A percentile compares a stretch with the other conserved stretches of the same genome.
Evolutionary conservation across 2,113 vertebrate species (phyloP).

Genomic region (Phyllostomus discolor): DNA sequence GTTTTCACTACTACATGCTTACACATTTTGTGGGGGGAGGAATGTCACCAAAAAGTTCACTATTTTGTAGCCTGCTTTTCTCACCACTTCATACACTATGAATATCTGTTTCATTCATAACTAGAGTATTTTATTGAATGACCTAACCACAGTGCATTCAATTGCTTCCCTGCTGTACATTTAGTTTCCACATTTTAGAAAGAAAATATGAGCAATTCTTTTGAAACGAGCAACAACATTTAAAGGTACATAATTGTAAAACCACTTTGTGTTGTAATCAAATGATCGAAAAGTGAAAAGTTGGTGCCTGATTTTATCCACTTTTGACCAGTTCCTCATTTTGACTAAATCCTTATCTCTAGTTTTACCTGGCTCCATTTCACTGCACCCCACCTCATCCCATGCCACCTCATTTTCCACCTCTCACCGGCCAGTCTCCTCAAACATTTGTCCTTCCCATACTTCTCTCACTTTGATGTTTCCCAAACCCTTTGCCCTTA

Average conservation of each 20-base stretch:
- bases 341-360: neutral
- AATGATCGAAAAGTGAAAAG: conserved; percentile 24
- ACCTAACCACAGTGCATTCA: neutral
- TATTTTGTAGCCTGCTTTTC: neutral
- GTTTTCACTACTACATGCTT: neutral
- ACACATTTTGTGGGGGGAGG: neutral
- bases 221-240: neutral
- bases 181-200: conserved; percentile 16
- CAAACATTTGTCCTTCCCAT: neutral
- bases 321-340: neutral
- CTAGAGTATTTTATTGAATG: neutral
- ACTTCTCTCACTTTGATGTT: neutral
- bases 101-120: neutral
- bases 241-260: neutral
- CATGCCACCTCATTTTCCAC: neutral
- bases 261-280: neutral
- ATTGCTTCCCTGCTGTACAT: neutral
- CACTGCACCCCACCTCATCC: too few relatives aligned
- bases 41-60: neutral
- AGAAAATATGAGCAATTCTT: conserved; percentile 6
- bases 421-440: neutral
- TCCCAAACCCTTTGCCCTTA: neutral
- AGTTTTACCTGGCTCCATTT: neutral
- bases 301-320: neutral
- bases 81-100: neutral